Evolutionary conservation across 2,888 invertebrate genomes (phyloP).

Genomic region (Resseliella maxima): DNA sequence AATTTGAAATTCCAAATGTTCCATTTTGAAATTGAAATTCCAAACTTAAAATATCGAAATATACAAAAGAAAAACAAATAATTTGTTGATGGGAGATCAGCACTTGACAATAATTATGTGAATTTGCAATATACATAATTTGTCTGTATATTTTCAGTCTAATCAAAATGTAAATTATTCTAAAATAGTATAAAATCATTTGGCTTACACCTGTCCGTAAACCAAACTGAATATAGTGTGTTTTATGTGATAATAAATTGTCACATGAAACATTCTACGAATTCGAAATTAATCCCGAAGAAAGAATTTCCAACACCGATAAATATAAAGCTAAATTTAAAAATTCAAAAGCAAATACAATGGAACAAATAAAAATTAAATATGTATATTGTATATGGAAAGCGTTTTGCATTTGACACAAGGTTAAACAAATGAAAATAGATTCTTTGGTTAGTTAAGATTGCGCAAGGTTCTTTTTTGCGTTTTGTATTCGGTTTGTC

Average conservation of each 20-base stretch:
- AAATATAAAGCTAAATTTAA: neutral
- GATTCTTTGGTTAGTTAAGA: neutral
- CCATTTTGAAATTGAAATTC: too few relatives aligned
- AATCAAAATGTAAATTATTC: too few relatives aligned
- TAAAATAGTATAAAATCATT: conserved; percentile 57
- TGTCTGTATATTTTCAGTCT: too few relatives aligned
- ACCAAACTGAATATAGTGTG: conserved; percentile 59
- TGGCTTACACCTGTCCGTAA: conserved; percentile 62
- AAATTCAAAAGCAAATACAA: neutral
- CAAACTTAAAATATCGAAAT: too few relatives aligned
- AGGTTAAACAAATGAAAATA: neutral
- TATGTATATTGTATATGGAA: too few relatives aligned
- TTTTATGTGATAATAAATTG: too few relatives aligned
- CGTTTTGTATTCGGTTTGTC: neutral
- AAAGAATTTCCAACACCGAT: conserved; percentile 17
- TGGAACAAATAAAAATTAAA: neutral
- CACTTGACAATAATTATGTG: too few relatives aligned
- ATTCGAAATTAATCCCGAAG: neutral
- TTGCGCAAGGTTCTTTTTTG: neutral
- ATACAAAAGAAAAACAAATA: too few relatives aligned
- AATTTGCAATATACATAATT: too few relatives aligned
- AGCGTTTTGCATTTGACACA: conserved; percentile 39
- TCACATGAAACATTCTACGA: conserved; percentile 33
- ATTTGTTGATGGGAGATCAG: too few relatives aligned
- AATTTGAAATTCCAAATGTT: too few relatives aligned